Percentiles rank a stretch among this genome's conserved stretches.
These are phyloP conservation scores for Anadara kagoshimensis DNA, from an alignment of 1,140 invertebrate genomes.

Conservation along the genomic window DNA sequence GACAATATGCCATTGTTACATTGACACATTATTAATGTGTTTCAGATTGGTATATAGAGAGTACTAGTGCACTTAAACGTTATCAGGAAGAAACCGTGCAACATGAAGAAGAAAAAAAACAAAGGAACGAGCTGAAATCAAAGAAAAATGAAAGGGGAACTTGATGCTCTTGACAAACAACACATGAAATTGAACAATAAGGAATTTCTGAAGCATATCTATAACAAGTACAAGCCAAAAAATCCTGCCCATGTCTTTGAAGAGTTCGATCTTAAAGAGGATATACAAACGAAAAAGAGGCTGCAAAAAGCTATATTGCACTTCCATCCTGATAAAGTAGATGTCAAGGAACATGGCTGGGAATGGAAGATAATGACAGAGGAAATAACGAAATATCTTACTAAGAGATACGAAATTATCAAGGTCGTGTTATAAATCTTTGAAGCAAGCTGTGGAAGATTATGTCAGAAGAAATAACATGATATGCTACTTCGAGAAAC, in stretches of 20 bases:
- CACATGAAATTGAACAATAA: not conserved
- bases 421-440: too few relatives aligned
- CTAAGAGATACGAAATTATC: conserved; percentile 12
- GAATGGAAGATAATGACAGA: conserved; percentile 44
- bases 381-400: conserved; percentile 44
- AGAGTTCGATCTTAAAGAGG: not conserved
- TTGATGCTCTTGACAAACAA: conserved; percentile 10
- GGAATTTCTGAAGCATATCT: conserved; percentile 40
- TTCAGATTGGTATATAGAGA: conserved; percentile 43
- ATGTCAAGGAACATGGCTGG: conserved; percentile 30
- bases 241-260: conserved; percentile 19
- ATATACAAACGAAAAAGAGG: conserved; percentile 25
- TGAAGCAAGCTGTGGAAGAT: too few relatives aligned
- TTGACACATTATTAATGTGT: not conserved
- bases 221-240: conserved; percentile 8
- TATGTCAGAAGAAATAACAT: too few relatives aligned
- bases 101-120: conserved; percentile 32
- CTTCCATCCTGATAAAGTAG: conserved; percentile 42
- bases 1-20: too few relatives aligned
- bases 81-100: conserved; percentile 40
- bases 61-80: conserved; percentile 13
- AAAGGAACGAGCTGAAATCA: conserved; percentile 24
- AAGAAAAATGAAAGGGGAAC: conserved; percentile 30
- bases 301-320: conserved; percentile 38
- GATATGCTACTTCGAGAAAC: too few relatives aligned